Base-by-base conservation (phyloP, 2,113 vertebrate species). In the Siniperca chuatsi region DNA sequence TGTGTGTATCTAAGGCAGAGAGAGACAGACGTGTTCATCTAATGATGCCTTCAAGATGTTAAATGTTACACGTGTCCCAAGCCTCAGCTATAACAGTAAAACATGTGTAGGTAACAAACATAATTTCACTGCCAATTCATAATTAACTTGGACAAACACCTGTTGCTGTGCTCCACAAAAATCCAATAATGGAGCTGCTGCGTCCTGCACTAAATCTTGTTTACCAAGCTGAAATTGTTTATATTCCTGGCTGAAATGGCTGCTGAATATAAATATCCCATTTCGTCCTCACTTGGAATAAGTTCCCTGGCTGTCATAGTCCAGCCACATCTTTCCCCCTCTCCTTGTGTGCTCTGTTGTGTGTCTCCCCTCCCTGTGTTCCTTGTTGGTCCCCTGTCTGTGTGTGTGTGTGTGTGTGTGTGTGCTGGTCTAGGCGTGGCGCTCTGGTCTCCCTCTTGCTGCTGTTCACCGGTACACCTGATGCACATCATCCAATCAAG, bases 81-180 rank as follows among this genome's bases (percentile, higher is more conserved):
- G 46, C 37, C 40, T 62, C 44, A 55, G 65, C 65, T 46, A 13
- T 60, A 72, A 55, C 42, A 48, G 50, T 82, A 64, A 78, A 83
- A 90, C 21, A 69, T 35, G 0, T 44, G 52, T 42, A 58, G 54
- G 76, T 52, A 61, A 58, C 44, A 78, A 69, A 75, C 55, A 65
- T 54, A 15, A 37, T 48, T 55, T 62, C 29, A 40, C 29, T 70
- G 58, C 40, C 54, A 74, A 21, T 90, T 82, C 20, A 74, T 78
- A 85, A 82, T 89, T 61, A 83, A 85, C 75, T 77, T 78, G 64
- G 60, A 83, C 64, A 74, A 75, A 84, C 69, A 87, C 68, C 58
- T 85, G 82, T 85, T 75, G 68, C 68, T 25, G 50, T 50, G 73
- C 52, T 65, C 66, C 23, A 82, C 86, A 79, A 86, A 79, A 84